Evolutionary conservation across 2,888 invertebrate species (phyloP).

Genomic region (Charanyca ferruginea): DNA sequence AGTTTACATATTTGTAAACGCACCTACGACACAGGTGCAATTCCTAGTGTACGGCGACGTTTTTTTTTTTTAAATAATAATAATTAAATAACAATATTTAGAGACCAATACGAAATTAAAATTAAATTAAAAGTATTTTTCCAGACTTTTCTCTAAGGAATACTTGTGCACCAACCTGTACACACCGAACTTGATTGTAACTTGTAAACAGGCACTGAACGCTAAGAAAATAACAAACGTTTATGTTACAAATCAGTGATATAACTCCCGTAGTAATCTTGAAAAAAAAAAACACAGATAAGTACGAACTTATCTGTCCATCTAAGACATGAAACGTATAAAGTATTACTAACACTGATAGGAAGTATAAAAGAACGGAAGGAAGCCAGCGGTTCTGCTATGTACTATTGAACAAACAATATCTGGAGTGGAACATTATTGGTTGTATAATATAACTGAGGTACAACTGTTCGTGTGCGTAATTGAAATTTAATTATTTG

Average conservation of each 20-base stretch:
- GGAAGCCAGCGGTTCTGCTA: constrained; percentile 71
- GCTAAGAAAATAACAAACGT: background rate
- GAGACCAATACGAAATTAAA: too few species aligned
- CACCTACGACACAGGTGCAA: too few species aligned
- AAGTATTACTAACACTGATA: constrained; percentile 35
- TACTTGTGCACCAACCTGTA: background rate
- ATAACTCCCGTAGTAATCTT: constrained; percentile 4
- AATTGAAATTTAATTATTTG: constrained; percentile 54
- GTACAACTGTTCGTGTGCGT: constrained; percentile 51
- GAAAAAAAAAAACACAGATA: too few species aligned
- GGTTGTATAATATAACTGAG: constrained; percentile 57
- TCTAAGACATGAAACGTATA: constrained; percentile 26
- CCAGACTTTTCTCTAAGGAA: background rate
- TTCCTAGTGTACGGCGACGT: too few species aligned
- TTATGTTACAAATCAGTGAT: background rate
- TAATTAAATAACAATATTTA: too few species aligned
- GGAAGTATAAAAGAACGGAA: constrained; percentile 76
- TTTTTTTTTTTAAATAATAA: too few species aligned
- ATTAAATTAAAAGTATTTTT: too few species aligned
- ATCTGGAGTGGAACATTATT: constrained; percentile 65
- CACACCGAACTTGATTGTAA: background rate
- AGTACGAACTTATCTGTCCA: constrained; percentile 23
- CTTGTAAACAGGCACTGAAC: background rate
- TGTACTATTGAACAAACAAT: constrained; percentile 66
- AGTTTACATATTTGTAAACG: too few species aligned